A percentile compares a stretch with the other conserved stretches of the same genome.
These are phyloP conservation scores for Caenorhabditis afra DNA, from an alignment of 2,888 invertebrate species.

Conservation along the genomic window DNA sequence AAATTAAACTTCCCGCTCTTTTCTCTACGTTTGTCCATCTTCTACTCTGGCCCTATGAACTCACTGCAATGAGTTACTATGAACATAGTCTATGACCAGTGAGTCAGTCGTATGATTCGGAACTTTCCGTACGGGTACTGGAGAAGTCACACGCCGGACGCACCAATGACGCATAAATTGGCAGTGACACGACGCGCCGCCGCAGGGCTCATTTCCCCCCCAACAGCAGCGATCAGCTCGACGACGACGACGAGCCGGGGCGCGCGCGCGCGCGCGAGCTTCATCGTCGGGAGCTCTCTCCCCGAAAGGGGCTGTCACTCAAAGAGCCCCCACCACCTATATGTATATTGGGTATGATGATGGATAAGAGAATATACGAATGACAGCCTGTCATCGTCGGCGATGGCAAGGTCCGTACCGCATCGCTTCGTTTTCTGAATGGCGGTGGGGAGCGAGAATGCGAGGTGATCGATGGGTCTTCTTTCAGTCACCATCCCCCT, in stretches of 20 bases:
- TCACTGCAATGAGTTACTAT: no score
- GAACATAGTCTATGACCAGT: no score
- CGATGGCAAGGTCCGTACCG: slow-evolving; percentile 26
- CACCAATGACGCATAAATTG: slow-evolving; percentile 62
- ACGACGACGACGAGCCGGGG: no score
- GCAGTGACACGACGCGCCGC: slow-evolving; percentile 53
- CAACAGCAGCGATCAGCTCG: no score
- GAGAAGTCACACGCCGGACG: slow-evolving; percentile 9
- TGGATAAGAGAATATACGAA: slow-evolving; percentile 37
- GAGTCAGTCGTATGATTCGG: no score
- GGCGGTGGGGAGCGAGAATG: not conserved
- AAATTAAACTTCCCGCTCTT: no score
- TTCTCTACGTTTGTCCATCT: no score
- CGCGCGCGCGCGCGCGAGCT: no score
- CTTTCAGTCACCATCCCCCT: no score
- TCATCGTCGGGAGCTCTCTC: no score
- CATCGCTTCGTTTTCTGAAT: slow-evolving; percentile 22
- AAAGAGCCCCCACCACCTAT: slow-evolving; percentile 12
- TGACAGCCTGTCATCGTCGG: slow-evolving; percentile 47
- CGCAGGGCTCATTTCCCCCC: slow-evolving; percentile 52
- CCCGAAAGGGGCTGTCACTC: slow-evolving; percentile 56
- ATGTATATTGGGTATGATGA: slow-evolving; percentile 50
- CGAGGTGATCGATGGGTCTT: slow-evolving; percentile 42
- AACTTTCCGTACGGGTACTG: no score
- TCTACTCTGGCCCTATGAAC: no score